Conservation (phyloP, 2,888 invertebrate genomes). For the Gymnocheta viridis region DNA sequence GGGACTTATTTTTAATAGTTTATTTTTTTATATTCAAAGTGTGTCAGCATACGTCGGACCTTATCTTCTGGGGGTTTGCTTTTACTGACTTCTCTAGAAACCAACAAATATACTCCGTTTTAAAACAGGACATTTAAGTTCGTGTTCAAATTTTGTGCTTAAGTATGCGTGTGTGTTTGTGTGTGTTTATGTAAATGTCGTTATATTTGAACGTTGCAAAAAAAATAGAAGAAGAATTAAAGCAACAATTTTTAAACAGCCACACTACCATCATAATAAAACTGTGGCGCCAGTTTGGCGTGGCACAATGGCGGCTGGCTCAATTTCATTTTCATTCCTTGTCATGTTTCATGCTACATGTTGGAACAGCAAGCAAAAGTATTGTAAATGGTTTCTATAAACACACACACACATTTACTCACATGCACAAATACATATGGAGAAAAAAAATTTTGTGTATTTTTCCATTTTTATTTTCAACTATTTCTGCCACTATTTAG, state of each 20-base stretch:
- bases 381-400: constrained; percentile 53
- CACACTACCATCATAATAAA: constrained; percentile 59
- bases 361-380: constrained; percentile 52
- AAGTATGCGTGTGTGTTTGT: background rate
- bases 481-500: constrained; percentile 19
- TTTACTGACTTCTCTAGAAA: constrained; percentile 19
- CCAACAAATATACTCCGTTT: constrained; percentile 4
- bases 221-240: constrained; percentile 38
- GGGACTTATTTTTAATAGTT: constrained; percentile 54
- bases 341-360: constrained; percentile 66
- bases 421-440: background rate
- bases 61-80: constrained; percentile 37
- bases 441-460: constrained; percentile 1
- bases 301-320: constrained; percentile 70
- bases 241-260: constrained; percentile 64
- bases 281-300: constrained; percentile 72
- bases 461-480: constrained; percentile 16
- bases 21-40: constrained; percentile 8
- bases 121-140: constrained; percentile 61
- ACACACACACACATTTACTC: background rate
- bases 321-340: constrained; percentile 66
- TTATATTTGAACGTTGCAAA: constrained; percentile 34
- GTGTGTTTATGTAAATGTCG: background rate
- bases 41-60: constrained; percentile 33
- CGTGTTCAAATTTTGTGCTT: constrained; percentile 48